phyloP scores from a whole-genome alignment of 2,888 invertebrate genomes.

The Monopis laevigella region DNA sequence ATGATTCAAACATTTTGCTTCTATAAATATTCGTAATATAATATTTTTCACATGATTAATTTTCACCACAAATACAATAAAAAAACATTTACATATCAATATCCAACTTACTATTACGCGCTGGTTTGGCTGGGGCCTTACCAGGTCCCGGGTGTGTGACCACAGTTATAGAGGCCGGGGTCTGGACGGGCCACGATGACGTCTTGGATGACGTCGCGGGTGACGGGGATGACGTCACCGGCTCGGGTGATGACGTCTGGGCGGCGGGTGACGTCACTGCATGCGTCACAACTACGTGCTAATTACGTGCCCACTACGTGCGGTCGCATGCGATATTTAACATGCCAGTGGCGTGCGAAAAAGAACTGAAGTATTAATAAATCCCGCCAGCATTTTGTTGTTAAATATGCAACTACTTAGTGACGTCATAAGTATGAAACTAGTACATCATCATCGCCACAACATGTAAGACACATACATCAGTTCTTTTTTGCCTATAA shows the following conservation, averaged over 20 bases:
- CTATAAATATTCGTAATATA: too few relatives aligned
- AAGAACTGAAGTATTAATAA: not conserved
- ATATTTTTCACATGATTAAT: too few relatives aligned
- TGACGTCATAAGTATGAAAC: too few relatives aligned
- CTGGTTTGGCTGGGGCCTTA: not conserved
- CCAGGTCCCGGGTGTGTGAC: conserved; percentile 20
- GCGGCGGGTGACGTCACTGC: conserved; percentile 39
- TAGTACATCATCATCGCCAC: too few relatives aligned
- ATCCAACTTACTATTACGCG: too few relatives aligned
- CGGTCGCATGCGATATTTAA: conserved; percentile 16
- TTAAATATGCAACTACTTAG: too few relatives aligned
- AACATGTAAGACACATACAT: too few relatives aligned
- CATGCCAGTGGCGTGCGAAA: not conserved
- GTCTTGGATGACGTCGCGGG: conserved; percentile 21
- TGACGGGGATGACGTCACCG: conserved; percentile 22
- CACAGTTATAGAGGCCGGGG: conserved; percentile 22
- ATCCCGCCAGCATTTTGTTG: too few relatives aligned
- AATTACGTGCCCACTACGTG: conserved; percentile 48
- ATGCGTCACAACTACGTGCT: conserved; percentile 61
- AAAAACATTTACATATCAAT: too few relatives aligned
- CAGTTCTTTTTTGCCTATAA: too few relatives aligned
- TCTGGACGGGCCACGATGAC: conserved; percentile 17
- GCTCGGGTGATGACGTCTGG: conserved; percentile 21
- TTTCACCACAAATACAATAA: too few relatives aligned
- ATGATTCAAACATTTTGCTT: too few relatives aligned